Evolutionary conservation across 2,797 vertebrate genomes (phyloP).

Genomic region (Babyrousa celebensis): DNA sequence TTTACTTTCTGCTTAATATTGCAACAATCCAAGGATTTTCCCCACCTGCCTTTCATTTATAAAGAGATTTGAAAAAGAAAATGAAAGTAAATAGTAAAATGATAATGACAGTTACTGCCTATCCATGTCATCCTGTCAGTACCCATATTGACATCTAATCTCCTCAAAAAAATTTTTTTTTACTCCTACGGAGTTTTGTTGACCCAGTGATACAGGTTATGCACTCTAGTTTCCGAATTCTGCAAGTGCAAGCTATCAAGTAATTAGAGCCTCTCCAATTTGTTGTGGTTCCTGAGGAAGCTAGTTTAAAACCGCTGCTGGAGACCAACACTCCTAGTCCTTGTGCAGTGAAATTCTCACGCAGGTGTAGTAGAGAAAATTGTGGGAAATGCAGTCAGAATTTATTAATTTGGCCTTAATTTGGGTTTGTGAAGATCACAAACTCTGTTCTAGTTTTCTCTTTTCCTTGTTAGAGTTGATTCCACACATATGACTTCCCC

Average conservation of each 20-base stretch:
- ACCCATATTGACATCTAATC: not conserved
- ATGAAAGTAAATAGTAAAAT: conserved; percentile 64
- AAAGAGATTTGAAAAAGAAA: conserved; percentile 64
- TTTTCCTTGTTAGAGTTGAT: conserved; percentile 27
- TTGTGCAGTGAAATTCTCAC: conserved; percentile 51
- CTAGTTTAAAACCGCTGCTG: not conserved
- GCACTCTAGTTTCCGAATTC: not conserved
- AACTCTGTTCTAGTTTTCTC: not conserved
- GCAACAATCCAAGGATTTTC: not conserved
- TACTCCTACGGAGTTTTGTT: not conserved
- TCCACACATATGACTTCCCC: not conserved
- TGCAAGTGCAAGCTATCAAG: not conserved
- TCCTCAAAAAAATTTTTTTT: not conserved
- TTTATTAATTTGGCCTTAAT: not conserved
- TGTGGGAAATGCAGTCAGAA: not conserved
- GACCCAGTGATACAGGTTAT: not conserved
- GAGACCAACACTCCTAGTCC: not conserved
- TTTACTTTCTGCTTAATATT: conserved; percentile 46
- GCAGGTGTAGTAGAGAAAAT: not conserved
- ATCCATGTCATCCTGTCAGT: not conserved
- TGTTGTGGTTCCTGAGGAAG: not conserved
- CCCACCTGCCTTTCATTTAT: conserved; percentile 65
- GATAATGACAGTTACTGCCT: not conserved
- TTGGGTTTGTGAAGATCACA: conserved; percentile 20
- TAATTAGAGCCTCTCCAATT: not conserved